Conservation (phyloP, 92 coral and sea anemone genomes). For the Chrysogorgia sp. region DNA sequence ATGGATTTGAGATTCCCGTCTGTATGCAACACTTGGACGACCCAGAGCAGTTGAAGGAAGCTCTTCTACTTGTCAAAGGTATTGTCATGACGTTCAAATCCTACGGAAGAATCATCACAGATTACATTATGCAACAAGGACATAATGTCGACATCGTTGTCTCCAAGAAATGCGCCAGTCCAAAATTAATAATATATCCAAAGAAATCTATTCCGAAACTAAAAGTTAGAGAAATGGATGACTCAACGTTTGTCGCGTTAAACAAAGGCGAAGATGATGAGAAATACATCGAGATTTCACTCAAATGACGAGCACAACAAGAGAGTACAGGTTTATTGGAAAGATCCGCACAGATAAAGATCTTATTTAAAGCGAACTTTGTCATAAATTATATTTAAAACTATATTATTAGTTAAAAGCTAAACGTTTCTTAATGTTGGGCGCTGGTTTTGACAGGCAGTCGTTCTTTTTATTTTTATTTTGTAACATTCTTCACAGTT, state of each 20-base stretch:
- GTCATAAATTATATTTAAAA: no score
- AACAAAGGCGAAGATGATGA: constrained; percentile 40
- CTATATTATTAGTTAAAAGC: no score
- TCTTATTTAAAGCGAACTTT: no score
- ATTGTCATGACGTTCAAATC: constrained; percentile 63
- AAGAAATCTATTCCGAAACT: constrained; percentile 68
- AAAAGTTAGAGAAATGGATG: constrained; percentile 45
- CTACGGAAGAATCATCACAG: constrained; percentile 78
- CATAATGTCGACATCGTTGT: constrained; percentile 91
- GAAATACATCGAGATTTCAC: constrained; percentile 41
- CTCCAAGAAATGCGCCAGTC: constrained; percentile 69
- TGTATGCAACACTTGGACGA: constrained; percentile 77
- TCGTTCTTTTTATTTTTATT: no score
- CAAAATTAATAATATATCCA: constrained; percentile 86
- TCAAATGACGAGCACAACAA: constrained; percentile 8
- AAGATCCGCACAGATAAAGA: background rate
- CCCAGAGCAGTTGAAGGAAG: constrained; percentile 89
- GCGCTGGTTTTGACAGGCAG: background rate
- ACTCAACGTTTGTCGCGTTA: background rate
- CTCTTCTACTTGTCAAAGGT: constrained; percentile 83
- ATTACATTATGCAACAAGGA: constrained; percentile 89
- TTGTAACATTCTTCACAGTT: background rate
- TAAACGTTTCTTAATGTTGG: no score
- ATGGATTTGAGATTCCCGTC: constrained; percentile 69
- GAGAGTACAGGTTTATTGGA: background rate